Evolutionary conservation across 2,888 invertebrate species (phyloP).

Genomic region (Stenoptilia bipunctidactyla): DNA sequence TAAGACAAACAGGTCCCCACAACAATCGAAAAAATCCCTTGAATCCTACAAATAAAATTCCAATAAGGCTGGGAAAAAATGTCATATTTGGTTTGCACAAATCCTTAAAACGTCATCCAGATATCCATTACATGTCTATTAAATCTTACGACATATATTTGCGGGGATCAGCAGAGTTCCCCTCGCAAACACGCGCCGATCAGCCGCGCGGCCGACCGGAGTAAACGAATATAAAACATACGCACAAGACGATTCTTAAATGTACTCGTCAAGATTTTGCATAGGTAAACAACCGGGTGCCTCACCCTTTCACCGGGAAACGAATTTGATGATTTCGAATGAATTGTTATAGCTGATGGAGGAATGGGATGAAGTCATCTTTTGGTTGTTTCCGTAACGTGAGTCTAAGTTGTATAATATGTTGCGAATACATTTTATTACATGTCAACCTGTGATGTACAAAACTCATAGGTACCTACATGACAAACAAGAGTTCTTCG

Average conservation of each 20-base stretch:
- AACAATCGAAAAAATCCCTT: constrained; percentile 45
- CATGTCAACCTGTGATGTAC: no score
- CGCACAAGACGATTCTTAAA: constrained; percentile 67
- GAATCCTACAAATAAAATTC: constrained; percentile 67
- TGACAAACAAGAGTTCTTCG: no score
- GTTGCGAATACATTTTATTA: no score
- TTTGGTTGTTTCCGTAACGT: no score
- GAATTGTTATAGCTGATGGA: no score
- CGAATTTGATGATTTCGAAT: constrained; percentile 17
- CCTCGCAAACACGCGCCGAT: constrained; percentile 69
- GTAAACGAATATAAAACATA: constrained; percentile 72
- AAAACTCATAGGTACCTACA: no score
- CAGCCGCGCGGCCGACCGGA: constrained; percentile 62
- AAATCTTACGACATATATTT: constrained; percentile 72
- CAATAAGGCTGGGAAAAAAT: constrained; percentile 61
- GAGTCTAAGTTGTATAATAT: no score
- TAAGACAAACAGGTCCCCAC: constrained; percentile 21
- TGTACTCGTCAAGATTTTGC: constrained; percentile 67
- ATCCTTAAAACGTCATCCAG: constrained; percentile 72
- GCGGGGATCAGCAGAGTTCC: constrained; percentile 66
- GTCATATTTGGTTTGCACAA: constrained; percentile 71
- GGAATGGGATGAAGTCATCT: no score
- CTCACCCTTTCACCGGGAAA: constrained; percentile 29
- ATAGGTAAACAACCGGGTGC: constrained; percentile 58
- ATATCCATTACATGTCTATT: constrained; percentile 72